Conservation (phyloP, 2,113 vertebrate species). For the Cephalopterus ornatus region DNA sequence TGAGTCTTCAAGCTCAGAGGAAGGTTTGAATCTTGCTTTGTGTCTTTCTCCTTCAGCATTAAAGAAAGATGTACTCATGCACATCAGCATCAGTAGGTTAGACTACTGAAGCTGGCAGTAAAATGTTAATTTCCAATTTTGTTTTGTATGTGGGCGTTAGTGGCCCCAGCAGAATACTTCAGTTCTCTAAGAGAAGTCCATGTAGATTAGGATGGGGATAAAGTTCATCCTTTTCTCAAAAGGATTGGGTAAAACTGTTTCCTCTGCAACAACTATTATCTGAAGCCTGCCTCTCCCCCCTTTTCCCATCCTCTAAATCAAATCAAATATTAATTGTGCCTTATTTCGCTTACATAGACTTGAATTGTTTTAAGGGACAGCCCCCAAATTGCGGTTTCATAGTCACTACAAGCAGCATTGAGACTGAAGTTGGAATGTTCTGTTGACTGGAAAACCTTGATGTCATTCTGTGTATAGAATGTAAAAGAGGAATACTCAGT, state of each 20-base stretch:
- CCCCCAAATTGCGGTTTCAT: constrained; percentile 67
- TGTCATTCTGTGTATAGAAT: constrained; percentile 88
- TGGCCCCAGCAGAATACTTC: constrained; percentile 57
- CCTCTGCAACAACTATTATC: constrained; percentile 74
- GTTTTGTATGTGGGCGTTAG: constrained; percentile 37
- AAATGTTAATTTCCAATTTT: constrained; percentile 77
- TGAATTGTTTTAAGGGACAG: constrained; percentile 81
- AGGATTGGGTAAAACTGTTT: constrained; percentile 65
- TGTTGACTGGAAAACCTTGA: constrained; percentile 76
- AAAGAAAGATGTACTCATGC: constrained; percentile 53
- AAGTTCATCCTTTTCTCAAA: constrained; percentile 49
- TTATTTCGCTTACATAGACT: constrained; percentile 92
- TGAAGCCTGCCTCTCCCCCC: constrained; percentile 72
- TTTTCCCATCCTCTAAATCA: constrained; percentile 70
- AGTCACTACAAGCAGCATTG: constrained; percentile 77
- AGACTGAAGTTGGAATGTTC: constrained; percentile 78
- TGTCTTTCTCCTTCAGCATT: constrained; percentile 64
- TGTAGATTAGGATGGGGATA: constrained; percentile 50
- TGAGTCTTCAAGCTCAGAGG: constrained; percentile 57
- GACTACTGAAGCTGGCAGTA: constrained; percentile 75
- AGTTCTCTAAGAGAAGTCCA: constrained; percentile 53
- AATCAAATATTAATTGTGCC: constrained; percentile 93
- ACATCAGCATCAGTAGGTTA: constrained; percentile 75
- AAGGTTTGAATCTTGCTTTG: constrained; percentile 57
- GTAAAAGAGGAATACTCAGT: constrained; percentile 88